phyloP scores from a whole-genome alignment of 2,797 vertebrate species.

The Falco biarmicus region DNA sequence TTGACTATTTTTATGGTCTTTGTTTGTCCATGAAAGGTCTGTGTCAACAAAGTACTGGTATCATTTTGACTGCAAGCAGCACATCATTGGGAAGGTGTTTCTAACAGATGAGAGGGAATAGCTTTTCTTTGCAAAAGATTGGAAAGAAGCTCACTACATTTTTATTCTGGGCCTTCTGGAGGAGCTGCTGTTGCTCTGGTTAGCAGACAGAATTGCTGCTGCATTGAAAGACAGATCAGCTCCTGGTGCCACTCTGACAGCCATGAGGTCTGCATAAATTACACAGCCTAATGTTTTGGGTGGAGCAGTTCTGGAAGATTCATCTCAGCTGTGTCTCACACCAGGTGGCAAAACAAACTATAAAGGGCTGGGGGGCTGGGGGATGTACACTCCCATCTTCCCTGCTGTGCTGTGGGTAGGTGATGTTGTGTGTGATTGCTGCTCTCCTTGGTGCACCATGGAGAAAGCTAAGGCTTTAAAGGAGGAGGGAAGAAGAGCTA shows the following conservation, averaged over 20 bases:
- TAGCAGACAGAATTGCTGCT: neutral
- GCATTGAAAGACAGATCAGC: neutral
- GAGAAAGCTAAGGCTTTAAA: neutral
- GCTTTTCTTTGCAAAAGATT: neutral
- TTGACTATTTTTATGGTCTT: neutral
- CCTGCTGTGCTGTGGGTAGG: neutral
- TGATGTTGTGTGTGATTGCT: neutral
- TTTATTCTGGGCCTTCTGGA: neutral
- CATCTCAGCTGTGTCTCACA: slow-evolving; percentile 20
- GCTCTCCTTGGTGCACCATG: accelerated
- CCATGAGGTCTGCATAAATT: neutral
- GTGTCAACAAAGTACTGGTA: neutral
- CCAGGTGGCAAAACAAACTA: slow-evolving; percentile 31
- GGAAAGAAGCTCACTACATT: neutral
- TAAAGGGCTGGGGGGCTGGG: neutral
- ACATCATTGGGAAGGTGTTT: neutral
- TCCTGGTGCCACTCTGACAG: neutral
- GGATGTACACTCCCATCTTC: accelerated
- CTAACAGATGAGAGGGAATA: neutral
- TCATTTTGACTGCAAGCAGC: neutral
- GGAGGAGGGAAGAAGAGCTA: neutral
- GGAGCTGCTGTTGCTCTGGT: neutral
- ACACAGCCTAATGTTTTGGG: neutral
- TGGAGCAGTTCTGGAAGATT: slow-evolving; percentile 10
- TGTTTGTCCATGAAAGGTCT: neutral